Evolutionary conservation across 2,113 vertebrate genomes (phyloP).

Genomic region (Lasiurus cinereus): DNA sequence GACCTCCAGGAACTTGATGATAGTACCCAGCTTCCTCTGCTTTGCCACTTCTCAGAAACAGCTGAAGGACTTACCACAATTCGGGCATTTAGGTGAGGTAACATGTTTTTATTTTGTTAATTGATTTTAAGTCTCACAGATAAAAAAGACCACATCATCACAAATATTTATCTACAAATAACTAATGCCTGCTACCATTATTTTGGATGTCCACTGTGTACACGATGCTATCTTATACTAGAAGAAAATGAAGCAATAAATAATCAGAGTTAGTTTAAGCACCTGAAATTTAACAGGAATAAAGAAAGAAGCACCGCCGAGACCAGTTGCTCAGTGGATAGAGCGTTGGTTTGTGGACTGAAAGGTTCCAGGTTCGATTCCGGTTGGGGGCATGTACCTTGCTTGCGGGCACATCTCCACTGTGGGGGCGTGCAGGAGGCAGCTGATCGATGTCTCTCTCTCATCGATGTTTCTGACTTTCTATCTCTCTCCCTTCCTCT

Average conservation of each 20-base stretch:
- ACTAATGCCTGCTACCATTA: neutral
- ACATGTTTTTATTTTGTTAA: neutral
- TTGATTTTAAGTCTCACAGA: too few species aligned
- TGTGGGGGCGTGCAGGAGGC: too few species aligned
- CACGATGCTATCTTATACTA: neutral
- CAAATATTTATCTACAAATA: neutral
- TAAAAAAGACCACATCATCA: neutral
- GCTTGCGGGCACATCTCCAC: too few species aligned
- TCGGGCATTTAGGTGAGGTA: slow-evolving; percentile 94
- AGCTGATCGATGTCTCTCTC: too few species aligned
- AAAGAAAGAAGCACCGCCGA: neutral
- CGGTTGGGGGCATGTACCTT: too few species aligned
- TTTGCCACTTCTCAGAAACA: slow-evolving; percentile 99
- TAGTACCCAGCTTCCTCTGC: slow-evolving; percentile 96
- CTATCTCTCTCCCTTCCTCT: too few species aligned
- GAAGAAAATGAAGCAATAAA: neutral
- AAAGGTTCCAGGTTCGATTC: too few species aligned
- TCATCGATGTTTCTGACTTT: too few species aligned
- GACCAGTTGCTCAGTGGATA: too few species aligned
- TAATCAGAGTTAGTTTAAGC: neutral
- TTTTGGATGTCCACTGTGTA: neutral
- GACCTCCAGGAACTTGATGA: slow-evolving; percentile 98
- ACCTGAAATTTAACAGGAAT: slow-evolving; percentile 25
- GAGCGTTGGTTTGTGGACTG: too few species aligned
- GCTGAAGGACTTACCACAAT: slow-evolving; percentile 98